Conservation (phyloP, 2,113 vertebrate species). For the Coturnix japonica region DNA sequence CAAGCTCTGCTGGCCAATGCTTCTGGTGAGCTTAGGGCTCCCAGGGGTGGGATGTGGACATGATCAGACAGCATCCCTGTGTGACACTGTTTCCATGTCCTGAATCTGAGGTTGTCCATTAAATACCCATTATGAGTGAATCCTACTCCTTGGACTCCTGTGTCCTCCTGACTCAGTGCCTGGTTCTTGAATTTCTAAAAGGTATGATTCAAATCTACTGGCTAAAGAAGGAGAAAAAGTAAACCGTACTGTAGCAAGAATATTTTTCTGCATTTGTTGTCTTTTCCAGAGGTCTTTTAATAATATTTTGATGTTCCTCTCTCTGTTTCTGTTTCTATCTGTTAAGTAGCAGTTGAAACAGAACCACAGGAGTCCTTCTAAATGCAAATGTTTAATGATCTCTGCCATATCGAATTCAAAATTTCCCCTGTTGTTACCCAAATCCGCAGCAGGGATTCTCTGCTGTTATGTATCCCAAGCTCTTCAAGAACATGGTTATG, state of each 20-base stretch:
- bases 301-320: background rate
- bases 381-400: background rate
- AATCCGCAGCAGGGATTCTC: background rate
- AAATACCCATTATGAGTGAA: background rate
- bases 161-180: background rate
- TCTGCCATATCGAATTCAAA: background rate
- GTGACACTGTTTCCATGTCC: too few species aligned
- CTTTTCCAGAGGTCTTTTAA: background rate
- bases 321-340: background rate
- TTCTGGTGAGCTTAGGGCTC: background rate
- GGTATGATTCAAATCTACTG: background rate
- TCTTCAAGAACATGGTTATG: background rate
- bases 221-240: background rate
- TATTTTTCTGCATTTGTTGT: background rate
- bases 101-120: background rate
- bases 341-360: background rate
- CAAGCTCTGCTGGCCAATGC: background rate
- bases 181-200: background rate
- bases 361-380: background rate
- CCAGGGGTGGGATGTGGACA: background rate
- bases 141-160: background rate
- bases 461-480: background rate
- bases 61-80: background rate
- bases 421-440: background rate
- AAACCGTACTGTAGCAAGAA: background rate